A percentile compares a stretch with the other conserved stretches of the same genome.
Conservation (phyloP, 2,113 vertebrate species). For the Illadopsis cleaveri region DNA sequence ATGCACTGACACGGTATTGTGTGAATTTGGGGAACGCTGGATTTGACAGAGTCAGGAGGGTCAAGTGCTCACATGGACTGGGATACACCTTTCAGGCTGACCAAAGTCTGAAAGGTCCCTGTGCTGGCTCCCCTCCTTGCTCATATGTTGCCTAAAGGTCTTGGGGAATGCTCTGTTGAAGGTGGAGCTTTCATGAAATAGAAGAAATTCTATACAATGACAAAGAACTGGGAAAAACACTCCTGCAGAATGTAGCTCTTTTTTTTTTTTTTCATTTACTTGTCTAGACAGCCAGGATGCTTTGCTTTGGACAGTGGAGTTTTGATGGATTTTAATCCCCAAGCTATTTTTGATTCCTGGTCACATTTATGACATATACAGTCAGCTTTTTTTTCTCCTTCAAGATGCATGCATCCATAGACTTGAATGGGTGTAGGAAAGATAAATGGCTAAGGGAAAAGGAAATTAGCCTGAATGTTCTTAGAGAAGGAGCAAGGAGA, state of each 20-base stretch:
- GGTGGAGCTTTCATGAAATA: background rate
- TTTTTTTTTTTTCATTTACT: background rate
- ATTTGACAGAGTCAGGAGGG: background rate
- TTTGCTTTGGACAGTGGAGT: background rate
- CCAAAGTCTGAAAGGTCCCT: background rate
- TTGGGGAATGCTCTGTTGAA: background rate
- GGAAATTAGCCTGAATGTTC: slow-evolving; percentile 53
- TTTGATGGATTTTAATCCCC: slow-evolving; percentile 48
- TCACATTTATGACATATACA: slow-evolving; percentile 27
- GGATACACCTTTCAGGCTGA: background rate
- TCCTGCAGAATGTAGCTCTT: background rate
- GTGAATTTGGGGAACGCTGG: fast-evolving
- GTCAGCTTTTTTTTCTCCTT: slow-evolving; percentile 12
- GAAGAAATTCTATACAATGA: background rate
- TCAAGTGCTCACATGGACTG: background rate
- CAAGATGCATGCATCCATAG: slow-evolving; percentile 16
- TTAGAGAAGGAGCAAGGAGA: slow-evolving; percentile 39
- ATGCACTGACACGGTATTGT: fast-evolving
- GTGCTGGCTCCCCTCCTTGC: background rate
- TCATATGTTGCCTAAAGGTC: background rate
- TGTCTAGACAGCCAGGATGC: slow-evolving; percentile 18
- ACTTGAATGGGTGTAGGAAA: slow-evolving; percentile 44
- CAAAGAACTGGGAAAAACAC: background rate
- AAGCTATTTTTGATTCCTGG: slow-evolving; percentile 52
- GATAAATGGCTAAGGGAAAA: slow-evolving; percentile 65